Evolutionary conservation across 2,113 vertebrate genomes (phyloP).

Genomic region (Nannospalax galili): DNA sequence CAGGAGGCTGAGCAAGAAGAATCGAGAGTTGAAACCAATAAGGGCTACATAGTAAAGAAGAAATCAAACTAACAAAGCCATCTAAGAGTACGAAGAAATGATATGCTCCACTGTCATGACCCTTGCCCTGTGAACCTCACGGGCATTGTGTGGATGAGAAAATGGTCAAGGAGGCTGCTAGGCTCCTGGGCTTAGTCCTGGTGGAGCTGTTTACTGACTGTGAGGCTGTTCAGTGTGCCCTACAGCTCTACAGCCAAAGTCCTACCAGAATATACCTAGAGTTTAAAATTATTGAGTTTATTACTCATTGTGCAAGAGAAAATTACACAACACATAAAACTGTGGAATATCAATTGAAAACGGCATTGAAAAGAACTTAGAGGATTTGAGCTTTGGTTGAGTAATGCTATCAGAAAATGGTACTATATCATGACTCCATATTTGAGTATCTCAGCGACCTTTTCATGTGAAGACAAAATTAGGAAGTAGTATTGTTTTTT

Average conservation of each 20-base stretch:
- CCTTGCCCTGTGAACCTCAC: not conserved
- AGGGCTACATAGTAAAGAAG: not conserved
- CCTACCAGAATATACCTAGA: not conserved
- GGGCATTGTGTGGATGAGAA: fast-evolving
- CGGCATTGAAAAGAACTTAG: not conserved
- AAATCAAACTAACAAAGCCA: not conserved
- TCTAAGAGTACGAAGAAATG: not conserved
- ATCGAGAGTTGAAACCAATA: not conserved
- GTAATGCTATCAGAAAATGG: too few relatives aligned
- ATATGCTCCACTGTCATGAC: too few relatives aligned
- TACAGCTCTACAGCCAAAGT: not conserved
- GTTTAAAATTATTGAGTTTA: not conserved
- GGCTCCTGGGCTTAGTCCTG: not conserved
- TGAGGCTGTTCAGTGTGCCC: not conserved
- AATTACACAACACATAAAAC: too few relatives aligned
- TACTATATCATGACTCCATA: not conserved
- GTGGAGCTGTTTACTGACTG: not conserved
- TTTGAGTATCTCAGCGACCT: not conserved
- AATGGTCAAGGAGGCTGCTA: not conserved
- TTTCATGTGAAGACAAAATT: not conserved
- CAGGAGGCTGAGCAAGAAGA: not conserved
- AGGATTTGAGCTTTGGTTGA: not conserved
- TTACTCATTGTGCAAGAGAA: not conserved
- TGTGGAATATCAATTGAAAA: not conserved
- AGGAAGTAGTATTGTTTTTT: not conserved